Evolutionary conservation across 2,797 vertebrate species (phyloP), one percentile per base, ranked within the genome.

Genomic region (Numenius phaeopus): DNA sequence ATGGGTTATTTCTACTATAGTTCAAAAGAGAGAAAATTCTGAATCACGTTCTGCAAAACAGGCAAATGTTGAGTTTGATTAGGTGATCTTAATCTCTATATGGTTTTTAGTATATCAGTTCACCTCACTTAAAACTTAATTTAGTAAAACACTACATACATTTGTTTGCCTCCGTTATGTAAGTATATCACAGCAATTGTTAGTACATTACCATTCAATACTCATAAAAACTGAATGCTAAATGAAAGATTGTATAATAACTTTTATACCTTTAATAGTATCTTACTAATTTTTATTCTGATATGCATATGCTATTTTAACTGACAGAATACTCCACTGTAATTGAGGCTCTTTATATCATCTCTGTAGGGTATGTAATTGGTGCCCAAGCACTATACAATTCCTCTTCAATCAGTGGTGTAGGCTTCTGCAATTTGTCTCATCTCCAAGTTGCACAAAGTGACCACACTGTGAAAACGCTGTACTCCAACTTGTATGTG

Each of bases 391-490:
- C 92, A 86, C 94, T 94, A 19, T 61, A 83, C 52, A 95, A 72
- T 92, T 85, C 84, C 94, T 95, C 95, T 97, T 96, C 94, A 97
- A 95, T 94, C 96, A 96, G 84, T 82, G n/a, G 34, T 93, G 57
- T 54, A 69, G 32, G 54, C 90, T 97, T 94, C 75, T 85, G 72
- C 91, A 96, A 91, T 95, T 83, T 96, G 42, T 80, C 82, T 96
- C 90, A 34, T 96, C 91, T 90, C 75, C 42, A 80, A 78, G 83
- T 91, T 86, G 71, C 64, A 70, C 34, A 20, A 61, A 96, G 88
- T 93, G 83, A 92, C 90, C 89, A 89, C 61, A 78, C 69, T 95
- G 87, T 89, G 81, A 90, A 92, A 85, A 40, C 1, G 1, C 64
- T 50, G 57, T 54, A 58, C 29, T 67, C 37, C 55, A 34, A 10